Base-by-base conservation (phyloP, 2,888 invertebrate genomes). In the Orthonevra nobilis region DNA sequence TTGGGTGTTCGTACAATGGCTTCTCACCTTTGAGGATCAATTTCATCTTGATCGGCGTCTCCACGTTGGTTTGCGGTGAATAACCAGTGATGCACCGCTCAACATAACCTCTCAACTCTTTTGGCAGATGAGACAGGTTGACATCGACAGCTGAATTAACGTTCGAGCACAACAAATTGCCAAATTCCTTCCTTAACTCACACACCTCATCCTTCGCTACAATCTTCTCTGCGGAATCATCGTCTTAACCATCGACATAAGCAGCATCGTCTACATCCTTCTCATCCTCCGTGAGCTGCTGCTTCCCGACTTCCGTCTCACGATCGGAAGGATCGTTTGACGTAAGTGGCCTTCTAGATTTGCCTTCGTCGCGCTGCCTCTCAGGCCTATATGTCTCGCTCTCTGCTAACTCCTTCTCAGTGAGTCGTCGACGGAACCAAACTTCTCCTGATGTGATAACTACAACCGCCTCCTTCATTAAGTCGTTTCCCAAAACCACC, bases 41-140 rank as follows among this genome's bases (percentile, higher is more conserved):
- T 17, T 73, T 73, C 72, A 64, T 56, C 20, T 46, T 28, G 3
- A 75, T 46, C 10, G 74, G 60, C 34, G 66, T 66, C 32, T 40
- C 26, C 2, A 17, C 14, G 20, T 42, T 30, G 15, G 50, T 50
- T 12, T 4, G 48, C 12, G 72, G 63, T 4, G 2, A 9, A 19
- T 23, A 23, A n/a, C 10, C 10, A 7, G 7, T 19, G 3, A 19
- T 40, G 0, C 0, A 19, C 2, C 5, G 2, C n/a, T n/a, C n/a
- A n/a, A n/a, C n/a, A n/a, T n/a, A n/a, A n/a, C n/a, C 10, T 42
- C n/a, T n/a, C 19, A 0, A 6, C 1, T 20, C 15, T 0, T 12
- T 44, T 20, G 44, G 6, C 10, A 20, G 10, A 10, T 23, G 23
- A 10, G 10, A 23, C 23, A 44, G 1, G 23, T 44, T 23, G 10